These are phyloP conservation scores for Cebus imitator DNA, from an alignment of 2,113 vertebrate genomes.

Conservation along the genomic window DNA sequence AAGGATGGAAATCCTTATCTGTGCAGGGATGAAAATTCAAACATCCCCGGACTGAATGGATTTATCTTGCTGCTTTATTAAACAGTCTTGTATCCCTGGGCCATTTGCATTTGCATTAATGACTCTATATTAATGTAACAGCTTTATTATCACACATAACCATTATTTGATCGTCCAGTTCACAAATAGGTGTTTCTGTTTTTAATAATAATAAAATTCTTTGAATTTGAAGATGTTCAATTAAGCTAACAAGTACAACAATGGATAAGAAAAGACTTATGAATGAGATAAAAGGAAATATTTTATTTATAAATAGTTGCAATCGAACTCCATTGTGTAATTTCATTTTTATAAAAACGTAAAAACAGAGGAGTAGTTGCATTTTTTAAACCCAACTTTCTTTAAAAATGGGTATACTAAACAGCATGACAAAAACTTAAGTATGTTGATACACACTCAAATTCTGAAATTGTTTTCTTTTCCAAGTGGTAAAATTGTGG, in stretches of 20 bases:
- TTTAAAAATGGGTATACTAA: background rate
- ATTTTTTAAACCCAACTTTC: background rate
- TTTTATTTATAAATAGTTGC: background rate
- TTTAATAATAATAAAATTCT: slow-evolving; percentile 57
- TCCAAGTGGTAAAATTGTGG: background rate
- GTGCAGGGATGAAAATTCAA: background rate
- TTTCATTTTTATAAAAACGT: background rate
- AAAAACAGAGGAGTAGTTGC: background rate
- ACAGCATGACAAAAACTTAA: slow-evolving; percentile 3
- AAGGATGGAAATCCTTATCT: background rate
- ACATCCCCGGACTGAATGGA: background rate
- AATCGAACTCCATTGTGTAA: background rate
- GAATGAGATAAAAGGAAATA: background rate
- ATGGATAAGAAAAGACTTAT: background rate
- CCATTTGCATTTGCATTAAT: slow-evolving; percentile 61
- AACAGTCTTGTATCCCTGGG: background rate
- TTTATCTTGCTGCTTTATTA: slow-evolving; percentile 49
- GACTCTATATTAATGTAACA: slow-evolving; percentile 56
- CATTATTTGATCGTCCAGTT: slow-evolving; percentile 56
- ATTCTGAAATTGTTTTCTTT: background rate
- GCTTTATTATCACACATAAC: background rate
- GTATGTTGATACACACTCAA: background rate
- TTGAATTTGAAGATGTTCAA: background rate
- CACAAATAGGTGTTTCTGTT: slow-evolving; percentile 57
- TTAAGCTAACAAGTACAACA: background rate